Conservation (phyloP, 2,797 vertebrate species). For the Spea hammondii region DNA sequence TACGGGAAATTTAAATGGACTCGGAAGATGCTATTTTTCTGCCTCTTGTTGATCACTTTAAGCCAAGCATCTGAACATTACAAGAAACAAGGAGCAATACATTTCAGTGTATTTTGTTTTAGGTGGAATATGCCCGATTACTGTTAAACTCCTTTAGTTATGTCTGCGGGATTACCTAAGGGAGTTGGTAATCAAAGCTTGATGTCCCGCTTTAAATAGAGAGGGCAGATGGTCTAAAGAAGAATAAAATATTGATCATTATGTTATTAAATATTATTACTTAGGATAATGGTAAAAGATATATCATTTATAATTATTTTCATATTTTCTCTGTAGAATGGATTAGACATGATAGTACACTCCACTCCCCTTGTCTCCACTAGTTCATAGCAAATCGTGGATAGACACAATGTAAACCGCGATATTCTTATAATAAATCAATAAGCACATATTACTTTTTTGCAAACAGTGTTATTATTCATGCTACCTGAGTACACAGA, state of each 20-base stretch:
- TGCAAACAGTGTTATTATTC: no score
- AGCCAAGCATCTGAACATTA: constrained; percentile 17
- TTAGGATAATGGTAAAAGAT: neutral
- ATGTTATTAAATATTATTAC: neutral
- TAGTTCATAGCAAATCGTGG: no score
- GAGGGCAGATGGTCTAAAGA: neutral
- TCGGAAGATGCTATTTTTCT: constrained; percentile 34
- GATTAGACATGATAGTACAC: no score
- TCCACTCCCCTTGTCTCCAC: no score
- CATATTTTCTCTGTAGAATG: no score
- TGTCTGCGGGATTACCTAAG: constrained; percentile 21
- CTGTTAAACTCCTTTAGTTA: constrained; percentile 27
- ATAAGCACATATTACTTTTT: no score
- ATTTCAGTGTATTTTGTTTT: constrained; percentile 15
- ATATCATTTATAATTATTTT: no score
- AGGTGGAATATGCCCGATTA: constrained; percentile 35
- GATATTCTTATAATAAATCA: no score
- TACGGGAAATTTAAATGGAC: constrained; percentile 69
- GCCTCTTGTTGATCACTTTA: constrained; percentile 48
- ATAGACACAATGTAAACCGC: no score
- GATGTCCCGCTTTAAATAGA: constrained; percentile 5
- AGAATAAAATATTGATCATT: no score
- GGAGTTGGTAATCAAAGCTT: constrained; percentile 8
- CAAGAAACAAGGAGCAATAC: neutral
- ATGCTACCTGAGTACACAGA: no score